These are phyloP conservation scores for Drosophila falleni DNA, from an alignment of 2,888 invertebrate genomes.

Conservation along the genomic window DNA sequence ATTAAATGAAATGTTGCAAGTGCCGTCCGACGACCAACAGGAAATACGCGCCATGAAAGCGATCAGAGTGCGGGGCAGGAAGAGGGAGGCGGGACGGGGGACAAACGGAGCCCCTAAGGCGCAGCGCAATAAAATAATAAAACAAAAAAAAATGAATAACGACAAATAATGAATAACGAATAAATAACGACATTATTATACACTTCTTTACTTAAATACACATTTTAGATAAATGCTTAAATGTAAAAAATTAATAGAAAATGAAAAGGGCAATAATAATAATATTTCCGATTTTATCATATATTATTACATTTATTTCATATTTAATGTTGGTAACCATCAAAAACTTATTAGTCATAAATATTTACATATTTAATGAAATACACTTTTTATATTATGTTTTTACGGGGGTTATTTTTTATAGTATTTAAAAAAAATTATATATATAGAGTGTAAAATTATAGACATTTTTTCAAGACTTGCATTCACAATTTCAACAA, in stretches of 20 bases:
- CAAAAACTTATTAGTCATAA: too few relatives aligned
- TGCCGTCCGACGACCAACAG: constrained; percentile 52
- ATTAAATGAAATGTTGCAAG: constrained; percentile 67
- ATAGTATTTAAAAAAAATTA: not conserved
- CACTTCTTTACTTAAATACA: constrained; percentile 9
- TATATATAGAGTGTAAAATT: not conserved
- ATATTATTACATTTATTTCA: too few relatives aligned
- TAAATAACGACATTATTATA: constrained; percentile 14
- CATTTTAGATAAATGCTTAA: too few relatives aligned
- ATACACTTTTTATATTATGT: not conserved
- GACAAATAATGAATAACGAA: not conserved
- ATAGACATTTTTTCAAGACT: not conserved
- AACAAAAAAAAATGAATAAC: constrained; percentile 39
- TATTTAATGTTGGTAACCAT: too few relatives aligned
- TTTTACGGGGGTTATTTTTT: not conserved
- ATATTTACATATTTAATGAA: not conserved
- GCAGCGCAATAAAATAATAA: constrained; percentile 49
- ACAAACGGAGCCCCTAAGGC: constrained; percentile 42
- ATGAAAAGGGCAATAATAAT: not conserved
- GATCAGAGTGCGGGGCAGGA: constrained; percentile 4
- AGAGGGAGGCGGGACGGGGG: not conserved
- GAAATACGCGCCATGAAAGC: constrained; percentile 49
- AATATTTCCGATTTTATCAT: too few relatives aligned
- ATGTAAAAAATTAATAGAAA: not conserved
- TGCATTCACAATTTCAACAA: not conserved